Evolutionary conservation across 2,113 vertebrate genomes (phyloP), one percentile per base, ranked within the genome.

Genomic region (Hystrix brachyura): DNA sequence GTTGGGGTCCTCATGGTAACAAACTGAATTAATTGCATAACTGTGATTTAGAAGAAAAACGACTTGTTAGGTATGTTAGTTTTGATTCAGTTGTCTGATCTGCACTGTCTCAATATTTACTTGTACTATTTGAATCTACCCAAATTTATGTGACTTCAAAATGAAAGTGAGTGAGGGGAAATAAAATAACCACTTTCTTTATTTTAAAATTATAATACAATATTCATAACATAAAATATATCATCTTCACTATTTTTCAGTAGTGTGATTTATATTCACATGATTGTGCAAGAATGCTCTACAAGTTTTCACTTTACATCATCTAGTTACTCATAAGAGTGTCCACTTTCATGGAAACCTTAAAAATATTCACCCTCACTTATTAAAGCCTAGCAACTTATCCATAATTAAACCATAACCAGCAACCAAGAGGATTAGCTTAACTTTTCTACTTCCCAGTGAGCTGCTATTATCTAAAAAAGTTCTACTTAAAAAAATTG

Each of bases 361-460:
- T 84, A 57, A 62, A 83, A 29, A 34, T 57, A 9, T 86, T 82
- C 91, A 87, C 53, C 15, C 19, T 17, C 25, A 69, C 43, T 88
- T 92, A 81, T 4, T n/a, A 57, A 95, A 94, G 32, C 69, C n/a
- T 89, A 90, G 15, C 5, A 89, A 82, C 6, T 87, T 90, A 94
- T 23, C 19, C 25, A 62, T 64, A 64, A 62, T 87, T 76, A 48
- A 86, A 3, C 4, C 32, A 38, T 71, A 51, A 62, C 87, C 43
- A 87, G 11, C 12, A 34, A 78, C 32, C 64, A 78, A 86, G 27
- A 59, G 76, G 62, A 38, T 86, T 85, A 74, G 72, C 78, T 83
- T 62, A 83, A 8, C 32, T 74, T 96, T 21, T 80, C 38, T 79
- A 71, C 83, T 95, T 94, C 21, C 34, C 12, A 64, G 7, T 92